Evolutionary conservation across 2,797 vertebrate species (phyloP).

Genomic region (Pseudochirops corinnae): DNA sequence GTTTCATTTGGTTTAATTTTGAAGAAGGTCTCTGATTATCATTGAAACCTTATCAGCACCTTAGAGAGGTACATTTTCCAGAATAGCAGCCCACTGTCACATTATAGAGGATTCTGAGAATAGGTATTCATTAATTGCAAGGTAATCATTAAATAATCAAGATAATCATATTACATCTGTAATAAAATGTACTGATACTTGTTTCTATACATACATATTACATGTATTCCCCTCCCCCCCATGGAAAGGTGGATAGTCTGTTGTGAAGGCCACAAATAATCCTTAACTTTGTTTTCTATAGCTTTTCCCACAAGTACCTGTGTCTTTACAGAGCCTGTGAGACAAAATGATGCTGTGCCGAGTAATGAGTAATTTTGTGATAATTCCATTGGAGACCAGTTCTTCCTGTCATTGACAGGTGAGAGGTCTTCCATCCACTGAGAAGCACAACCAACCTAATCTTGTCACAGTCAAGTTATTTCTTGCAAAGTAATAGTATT

Average conservation of each 20-base stretch:
- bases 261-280: background rate
- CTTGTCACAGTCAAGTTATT: background rate
- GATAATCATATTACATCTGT: background rate
- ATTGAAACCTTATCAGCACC: background rate
- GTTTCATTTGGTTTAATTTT: background rate
- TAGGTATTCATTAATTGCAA: background rate
- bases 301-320: background rate
- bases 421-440: background rate
- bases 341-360: rapidly evolving
- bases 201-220: background rate
- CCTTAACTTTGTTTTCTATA: rapidly evolving
- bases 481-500: constrained; percentile 32
- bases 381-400: background rate
- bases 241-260: rapidly evolving
- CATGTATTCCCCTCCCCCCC: background rate
- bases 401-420: background rate
- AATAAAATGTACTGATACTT: background rate
- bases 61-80: background rate
- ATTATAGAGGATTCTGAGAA: background rate
- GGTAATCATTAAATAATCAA: background rate
- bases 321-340: rapidly evolving
- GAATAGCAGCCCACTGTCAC: background rate
- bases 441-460: background rate
- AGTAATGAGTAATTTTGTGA: rapidly evolving
- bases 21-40: background rate